A percentile compares a stretch with the other conserved stretches of the same genome.
phyloP scores from a whole-genome alignment of 2,888 invertebrate species.

The Synanthedon formicaeformis region DNA sequence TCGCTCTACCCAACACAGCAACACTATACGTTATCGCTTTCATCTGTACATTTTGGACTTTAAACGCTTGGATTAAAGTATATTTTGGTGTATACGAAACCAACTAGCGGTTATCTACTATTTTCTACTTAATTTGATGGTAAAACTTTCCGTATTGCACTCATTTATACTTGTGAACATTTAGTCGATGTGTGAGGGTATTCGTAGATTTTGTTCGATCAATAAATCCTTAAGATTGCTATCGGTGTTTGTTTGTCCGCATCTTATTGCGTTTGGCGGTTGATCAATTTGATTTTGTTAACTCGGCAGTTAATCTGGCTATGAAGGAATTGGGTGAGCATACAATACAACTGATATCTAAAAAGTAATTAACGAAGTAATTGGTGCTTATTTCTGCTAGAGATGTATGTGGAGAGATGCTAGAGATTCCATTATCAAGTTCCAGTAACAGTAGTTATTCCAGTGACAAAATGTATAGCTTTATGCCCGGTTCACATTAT shows the following conservation, averaged over 20 bases:
- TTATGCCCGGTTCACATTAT: no score
- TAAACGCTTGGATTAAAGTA: constrained; percentile 10
- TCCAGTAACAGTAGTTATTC: no score
- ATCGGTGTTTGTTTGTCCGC: constrained; percentile 25
- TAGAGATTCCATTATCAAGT: no score
- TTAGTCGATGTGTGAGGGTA: constrained; percentile 34
- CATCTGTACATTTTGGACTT: constrained; percentile 12
- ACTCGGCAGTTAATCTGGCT: constrained; percentile 20
- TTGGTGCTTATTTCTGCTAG: no score
- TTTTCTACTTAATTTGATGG: constrained; percentile 63
- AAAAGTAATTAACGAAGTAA: background rate
- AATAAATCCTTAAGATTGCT: constrained; percentile 32
- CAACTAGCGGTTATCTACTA: constrained; percentile 13
- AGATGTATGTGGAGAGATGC: no score
- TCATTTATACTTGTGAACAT: constrained; percentile 47
- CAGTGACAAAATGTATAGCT: no score
- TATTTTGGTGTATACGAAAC: constrained; percentile 3
- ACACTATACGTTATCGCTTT: background rate
- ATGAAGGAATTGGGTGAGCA: background rate
- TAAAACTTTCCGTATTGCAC: constrained; percentile 54
- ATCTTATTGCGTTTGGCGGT: constrained; percentile 23
- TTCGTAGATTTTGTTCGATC: constrained; percentile 28
- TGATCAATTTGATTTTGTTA: constrained; percentile 13
- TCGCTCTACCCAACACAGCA: constrained; percentile 16
- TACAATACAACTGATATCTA: background rate